These are phyloP conservation scores for Accipiter virgatus DNA, from an alignment of 2,113 vertebrate species.

Conservation along the genomic window DNA sequence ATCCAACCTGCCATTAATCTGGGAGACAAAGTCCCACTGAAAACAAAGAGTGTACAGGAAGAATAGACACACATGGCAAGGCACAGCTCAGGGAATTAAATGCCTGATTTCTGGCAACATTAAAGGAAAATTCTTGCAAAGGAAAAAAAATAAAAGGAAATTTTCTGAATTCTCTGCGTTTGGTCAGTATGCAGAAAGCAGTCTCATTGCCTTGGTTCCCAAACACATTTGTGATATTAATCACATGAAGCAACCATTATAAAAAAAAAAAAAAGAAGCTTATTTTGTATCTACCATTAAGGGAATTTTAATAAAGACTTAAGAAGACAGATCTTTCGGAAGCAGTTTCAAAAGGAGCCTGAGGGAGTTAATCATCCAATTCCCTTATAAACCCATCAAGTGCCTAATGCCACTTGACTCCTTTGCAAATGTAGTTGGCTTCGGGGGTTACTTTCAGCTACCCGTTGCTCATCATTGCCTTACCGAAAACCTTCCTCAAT, in stretches of 20 bases:
- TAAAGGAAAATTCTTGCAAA: background rate
- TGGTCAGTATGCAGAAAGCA: background rate
- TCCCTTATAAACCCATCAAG: background rate
- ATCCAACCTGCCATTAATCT: background rate
- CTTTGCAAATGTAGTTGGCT: background rate
- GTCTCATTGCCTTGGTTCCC: background rate
- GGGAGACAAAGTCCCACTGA: background rate
- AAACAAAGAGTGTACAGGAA: background rate
- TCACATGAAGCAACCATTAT: background rate
- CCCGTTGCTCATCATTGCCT: accelerated
- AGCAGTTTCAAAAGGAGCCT: background rate
- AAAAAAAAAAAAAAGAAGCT: background rate
- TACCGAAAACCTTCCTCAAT: background rate
- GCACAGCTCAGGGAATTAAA: background rate
- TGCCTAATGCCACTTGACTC: background rate
- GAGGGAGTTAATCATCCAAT: background rate
- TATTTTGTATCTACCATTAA: background rate
- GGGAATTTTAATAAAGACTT: background rate
- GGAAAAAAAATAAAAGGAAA: background rate
- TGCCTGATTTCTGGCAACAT: background rate
- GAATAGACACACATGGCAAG: background rate
- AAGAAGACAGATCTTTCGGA: accelerated
- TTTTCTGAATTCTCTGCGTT: background rate
- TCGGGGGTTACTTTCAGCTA: background rate
- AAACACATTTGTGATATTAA: background rate